Conservation (phyloP, 2,888 invertebrate genomes). For the Lasioglossum marginatum region DNA sequence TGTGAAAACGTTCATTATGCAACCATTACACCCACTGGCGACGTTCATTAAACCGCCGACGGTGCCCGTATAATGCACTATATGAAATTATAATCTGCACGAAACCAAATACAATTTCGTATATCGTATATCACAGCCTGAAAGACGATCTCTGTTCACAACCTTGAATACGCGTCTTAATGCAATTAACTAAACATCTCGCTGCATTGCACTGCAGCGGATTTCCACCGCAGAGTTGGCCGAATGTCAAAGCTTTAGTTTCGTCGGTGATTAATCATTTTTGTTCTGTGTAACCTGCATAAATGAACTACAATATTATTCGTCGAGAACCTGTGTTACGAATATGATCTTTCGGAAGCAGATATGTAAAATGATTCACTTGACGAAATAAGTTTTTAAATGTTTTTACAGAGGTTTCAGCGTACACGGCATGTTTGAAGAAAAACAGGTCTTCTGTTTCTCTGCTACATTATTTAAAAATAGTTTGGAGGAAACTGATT, state of each 20-base stretch:
- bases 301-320: not conserved
- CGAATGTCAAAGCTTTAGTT: not conserved
- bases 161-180: not conserved
- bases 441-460: too few relatives aligned
- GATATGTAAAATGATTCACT: not conserved
- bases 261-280: not conserved
- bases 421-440: too few relatives aligned
- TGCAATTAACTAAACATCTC: not conserved
- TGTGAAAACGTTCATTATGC: not conserved
- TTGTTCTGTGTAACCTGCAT: not conserved
- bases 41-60: constrained; percentile 3
- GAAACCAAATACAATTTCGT: not conserved
- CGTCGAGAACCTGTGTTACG: not conserved
- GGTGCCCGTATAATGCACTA: not conserved
- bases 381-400: too few relatives aligned
- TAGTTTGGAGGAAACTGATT: too few relatives aligned
- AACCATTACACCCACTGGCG: not conserved
- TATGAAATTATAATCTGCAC: not conserved
- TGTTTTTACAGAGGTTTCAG: too few relatives aligned
- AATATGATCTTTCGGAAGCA: not conserved
- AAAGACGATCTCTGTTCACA: not conserved
- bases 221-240: not conserved
- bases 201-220: not conserved
- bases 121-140: not conserved
- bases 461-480: too few relatives aligned